Base-by-base conservation (phyloP, 2,888 invertebrate genomes). In the Ametastegia equiseti region DNA sequence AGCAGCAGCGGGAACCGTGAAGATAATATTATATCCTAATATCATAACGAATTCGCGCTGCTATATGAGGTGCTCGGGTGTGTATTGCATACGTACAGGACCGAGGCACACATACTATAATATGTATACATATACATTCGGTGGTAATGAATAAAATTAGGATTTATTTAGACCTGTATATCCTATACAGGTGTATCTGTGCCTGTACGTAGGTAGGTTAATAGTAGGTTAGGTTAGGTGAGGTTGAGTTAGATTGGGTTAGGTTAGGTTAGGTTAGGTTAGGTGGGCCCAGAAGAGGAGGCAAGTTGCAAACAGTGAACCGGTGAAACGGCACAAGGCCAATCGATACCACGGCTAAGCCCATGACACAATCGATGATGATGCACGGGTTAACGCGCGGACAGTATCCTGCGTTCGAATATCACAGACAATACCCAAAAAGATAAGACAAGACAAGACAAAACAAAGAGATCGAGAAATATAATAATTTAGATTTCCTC, bases 281-380 rank as follows among this genome's bases (percentile, higher is more conserved):
- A 23, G 27, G 30, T 60, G 30, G 60, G 15, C 15, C 13, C 23
- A 60, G 60, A 60, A 36, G 33, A 65, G 65, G 36, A 65, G 39
- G 36, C 7, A 65, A 65, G 65, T 39, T 39, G 65, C 36, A 65
- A 65, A 65, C 65, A 36, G 39, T 65, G 65, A 65, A 65, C 33
- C 65, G 65, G 36, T 65, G 65, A 65, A 65, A 65, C 33, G 65
- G 65, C 65, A 65, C 65, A 65, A 65, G 65, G 65, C 65, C 65
- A 65, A 65, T 65, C 39, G 36, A 65, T 36, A 36, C 65, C 33
- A 65, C 65, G 36, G 65, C 36, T 36, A 65, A 33, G 36, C 65
- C 65, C 65, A 65, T 65, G 65, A 65, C 65, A 65, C 39, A 65
- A 65, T 65, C 65, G 65, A 65, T 65, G 33, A 65, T 65, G 65